Evolutionary conservation across 2,888 invertebrate genomes (phyloP), one percentile per base, ranked within the genome.

Genomic region (Griposia aprilina): DNA sequence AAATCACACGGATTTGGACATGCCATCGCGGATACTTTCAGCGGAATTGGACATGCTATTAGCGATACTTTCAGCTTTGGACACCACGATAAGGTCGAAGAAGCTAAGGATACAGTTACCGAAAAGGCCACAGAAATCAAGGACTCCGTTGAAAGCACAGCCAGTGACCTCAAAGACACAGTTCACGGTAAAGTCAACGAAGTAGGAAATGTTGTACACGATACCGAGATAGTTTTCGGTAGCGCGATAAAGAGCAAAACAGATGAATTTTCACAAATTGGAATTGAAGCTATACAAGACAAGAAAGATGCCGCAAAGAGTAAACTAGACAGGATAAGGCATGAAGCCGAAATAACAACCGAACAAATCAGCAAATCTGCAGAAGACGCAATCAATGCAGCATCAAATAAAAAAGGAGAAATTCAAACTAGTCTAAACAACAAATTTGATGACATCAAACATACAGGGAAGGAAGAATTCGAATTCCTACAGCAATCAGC

Each of bases 341-440:
- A 95, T 85, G 96, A 97, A 86, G 96, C 96, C 7, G 95, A 96
- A 91, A 88, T 92, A 52, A 93, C 96, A 0, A 96, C 96, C 0
- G 95, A 97, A n/a, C 93, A 96, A 89, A 96, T 97, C 63, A 96
- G 95, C 83, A 94, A 94, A 90, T 90, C 94, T 0, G 96, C 96
- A 2, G 96, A 96, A 88, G 94, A 95, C 17, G 92, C 94, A 62
- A 85, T 96, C 52, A 96, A 96, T 81, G 92, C 93, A 26, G 94
- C 94, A 30, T 91, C 93, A 59, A 92, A 94, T 69, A 95, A 96
- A 74, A 94, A 93, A 88, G 83, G 90, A 8, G 91, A 94, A 86
- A 66, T 96, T 52, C 92, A 95, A 90, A 87, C 89, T n/a, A 92
- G 92, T 62, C 76, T 94, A 13, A 84, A 87, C 13, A 89, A 90